These are phyloP conservation scores for Agonopterix subpropinquella DNA, from an alignment of 2,888 invertebrate species.

Conservation along the genomic window DNA sequence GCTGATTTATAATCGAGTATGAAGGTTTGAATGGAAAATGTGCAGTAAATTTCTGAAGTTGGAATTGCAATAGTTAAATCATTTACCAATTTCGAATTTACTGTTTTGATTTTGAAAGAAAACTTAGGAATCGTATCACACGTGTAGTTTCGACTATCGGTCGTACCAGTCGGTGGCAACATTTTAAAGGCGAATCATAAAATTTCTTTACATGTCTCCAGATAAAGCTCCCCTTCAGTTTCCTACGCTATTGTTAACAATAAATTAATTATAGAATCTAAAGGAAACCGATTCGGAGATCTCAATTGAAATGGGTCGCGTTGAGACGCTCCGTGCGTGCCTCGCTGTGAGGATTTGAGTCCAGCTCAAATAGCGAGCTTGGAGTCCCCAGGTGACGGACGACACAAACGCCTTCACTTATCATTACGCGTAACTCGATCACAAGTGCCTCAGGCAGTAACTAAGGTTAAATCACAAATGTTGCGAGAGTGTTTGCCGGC, in stretches of 20 bases:
- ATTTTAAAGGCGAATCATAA: slow-evolving; percentile 47
- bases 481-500: slow-evolving; percentile 53
- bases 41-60: neutral
- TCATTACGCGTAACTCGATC: slow-evolving; percentile 36
- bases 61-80: neutral
- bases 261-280: slow-evolving; percentile 74
- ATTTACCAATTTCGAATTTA: neutral
- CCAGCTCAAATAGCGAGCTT: slow-evolving; percentile 71
- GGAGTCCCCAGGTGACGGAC: slow-evolving; percentile 50
- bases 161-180: neutral
- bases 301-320: slow-evolving; percentile 58
- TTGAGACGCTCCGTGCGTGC: slow-evolving; percentile 64
- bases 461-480: slow-evolving; percentile 74
- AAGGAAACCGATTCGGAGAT: slow-evolving; percentile 75
- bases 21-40: neutral
- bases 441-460: slow-evolving; percentile 65
- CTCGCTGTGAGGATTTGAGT: slow-evolving; percentile 66
- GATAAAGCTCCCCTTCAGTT: slow-evolving; percentile 67
- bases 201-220: slow-evolving; percentile 35
- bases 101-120: neutral
- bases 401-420: slow-evolving; percentile 47
- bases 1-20: neutral
- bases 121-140: neutral
- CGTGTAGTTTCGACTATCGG: neutral
- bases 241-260: slow-evolving; percentile 71